Evolutionary conservation across 2,113 vertebrate genomes (phyloP), one percentile per base, ranked within the genome.

Genomic region (Pachyramphus minor): DNA sequence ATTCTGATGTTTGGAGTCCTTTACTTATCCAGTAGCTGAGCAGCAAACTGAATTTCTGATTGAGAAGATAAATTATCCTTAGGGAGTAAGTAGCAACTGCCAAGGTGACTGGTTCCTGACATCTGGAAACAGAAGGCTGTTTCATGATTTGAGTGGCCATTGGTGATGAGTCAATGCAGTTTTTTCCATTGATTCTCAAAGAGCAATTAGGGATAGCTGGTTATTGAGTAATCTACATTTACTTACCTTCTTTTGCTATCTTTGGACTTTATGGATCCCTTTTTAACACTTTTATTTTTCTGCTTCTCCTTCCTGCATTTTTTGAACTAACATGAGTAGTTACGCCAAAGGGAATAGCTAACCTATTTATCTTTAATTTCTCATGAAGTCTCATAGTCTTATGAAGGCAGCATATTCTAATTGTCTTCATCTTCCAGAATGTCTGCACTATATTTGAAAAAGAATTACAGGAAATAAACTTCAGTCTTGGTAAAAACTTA

Each of bases 361-460:
- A 95, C 83, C 86, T 90, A 72, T 95, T 95, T 95, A 87, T 74
- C 64, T 78, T 90, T 73, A 64, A 31, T 56, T 95, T 86, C 64
- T 93, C 76, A 14, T 58, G 14, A 71, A 94, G 45, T 64, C 50
- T 93, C 45, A 76, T 41, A 47, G 12, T 75, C 41, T 89, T 47
- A 47, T 49, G 56, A 47, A 88, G 76, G 69, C 76, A 89, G 39
- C 47, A 12, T 77, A 63, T 77, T 90, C 69, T 84, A 81, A 95
- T 86, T 1, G 3, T 47, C 80, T 89, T 92, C 42, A 92, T 95
- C 89, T 93, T 95, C 76, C 56, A 84, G 45, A 89, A 77, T 89
- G 47, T 67, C 73, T 90, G 30, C 8, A 21, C 23, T 86, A 10
- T 67, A 31, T 50, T 41, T 90, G 20, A 60, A 39, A 95, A 90